Evolutionary conservation across 2,113 vertebrate species (phyloP).

Genomic region (Chionis minor): DNA sequence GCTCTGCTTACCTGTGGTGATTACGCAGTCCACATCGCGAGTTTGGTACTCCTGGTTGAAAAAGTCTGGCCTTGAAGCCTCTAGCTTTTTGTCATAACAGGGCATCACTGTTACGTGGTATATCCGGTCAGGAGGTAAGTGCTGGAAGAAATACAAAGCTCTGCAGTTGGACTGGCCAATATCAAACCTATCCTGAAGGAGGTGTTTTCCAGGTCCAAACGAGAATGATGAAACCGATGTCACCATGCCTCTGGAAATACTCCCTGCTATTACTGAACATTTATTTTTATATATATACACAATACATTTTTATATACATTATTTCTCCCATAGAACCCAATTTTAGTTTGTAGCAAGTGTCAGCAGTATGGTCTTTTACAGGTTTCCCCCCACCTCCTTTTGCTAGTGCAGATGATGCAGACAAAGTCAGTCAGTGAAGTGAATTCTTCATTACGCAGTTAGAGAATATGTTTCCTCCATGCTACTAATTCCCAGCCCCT

Average conservation of each 20-base stretch:
- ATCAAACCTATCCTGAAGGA: not conserved
- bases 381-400: not conserved
- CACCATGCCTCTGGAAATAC: not conserved
- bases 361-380: not conserved
- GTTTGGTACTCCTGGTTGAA: slow-evolving; percentile 81
- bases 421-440: not conserved
- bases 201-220: not conserved
- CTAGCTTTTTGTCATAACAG: slow-evolving; percentile 97
- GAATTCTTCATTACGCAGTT: not conserved
- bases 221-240: not conserved
- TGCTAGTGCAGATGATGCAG: not conserved
- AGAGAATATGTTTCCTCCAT: not conserved
- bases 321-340: not conserved
- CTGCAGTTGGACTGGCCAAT: not conserved
- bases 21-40: slow-evolving; percentile 94
- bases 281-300: not conserved
- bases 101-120: slow-evolving; percentile 96
- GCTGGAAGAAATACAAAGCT: slow-evolving; percentile 63
- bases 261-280: accelerated
- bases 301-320: accelerated
- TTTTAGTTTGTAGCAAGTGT: not conserved
- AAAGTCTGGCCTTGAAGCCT: slow-evolving; percentile 93
- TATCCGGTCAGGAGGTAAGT: slow-evolving; percentile 79
- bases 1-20: slow-evolving; percentile 86
- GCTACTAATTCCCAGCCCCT: not conserved